These are phyloP conservation scores for Enteromius radiatus DNA, from an alignment of 2,797 vertebrate species.

Conservation along the genomic window DNA sequence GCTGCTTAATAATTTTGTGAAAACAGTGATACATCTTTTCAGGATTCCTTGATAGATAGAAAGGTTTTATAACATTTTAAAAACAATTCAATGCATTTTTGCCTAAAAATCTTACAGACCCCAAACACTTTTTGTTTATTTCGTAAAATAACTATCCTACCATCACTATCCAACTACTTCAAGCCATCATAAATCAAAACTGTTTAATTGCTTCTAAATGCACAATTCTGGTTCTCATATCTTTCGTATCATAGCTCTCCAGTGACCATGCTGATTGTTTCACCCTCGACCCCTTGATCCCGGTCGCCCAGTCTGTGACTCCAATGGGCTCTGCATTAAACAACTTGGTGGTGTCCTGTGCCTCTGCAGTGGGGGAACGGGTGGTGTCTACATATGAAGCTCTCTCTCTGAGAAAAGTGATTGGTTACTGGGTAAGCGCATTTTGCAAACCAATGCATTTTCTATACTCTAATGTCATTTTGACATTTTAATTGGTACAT, in stretches of 20 bases:
- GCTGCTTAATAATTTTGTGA: too few relatives aligned
- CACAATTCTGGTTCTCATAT: neutral
- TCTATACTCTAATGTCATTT: neutral
- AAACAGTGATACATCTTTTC: neutral
- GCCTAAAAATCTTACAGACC: neutral
- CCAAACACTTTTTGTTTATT: neutral
- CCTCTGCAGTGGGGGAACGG: conserved; percentile 90
- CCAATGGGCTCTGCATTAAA: conserved; percentile 85
- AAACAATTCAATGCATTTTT: neutral
- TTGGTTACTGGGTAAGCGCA: conserved; percentile 82
- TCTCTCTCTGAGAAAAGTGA: conserved; percentile 92
- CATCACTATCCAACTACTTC: neutral
- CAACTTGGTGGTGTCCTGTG: conserved; percentile 92
- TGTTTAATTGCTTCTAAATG: neutral
- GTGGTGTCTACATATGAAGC: conserved; percentile 95
- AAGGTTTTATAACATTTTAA: neutral
- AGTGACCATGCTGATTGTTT: conserved; percentile 66
- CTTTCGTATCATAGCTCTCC: conserved; percentile 63
- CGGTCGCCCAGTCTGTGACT: conserved; percentile 74
- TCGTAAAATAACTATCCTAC: neutral
- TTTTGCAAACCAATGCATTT: neutral
- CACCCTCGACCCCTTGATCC: conserved; percentile 68
- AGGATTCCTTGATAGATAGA: neutral
- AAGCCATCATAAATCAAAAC: neutral
- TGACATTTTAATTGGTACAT: neutral